Conservation (phyloP, 1,140 invertebrate species). For the Drosophila jambulina region DNA sequence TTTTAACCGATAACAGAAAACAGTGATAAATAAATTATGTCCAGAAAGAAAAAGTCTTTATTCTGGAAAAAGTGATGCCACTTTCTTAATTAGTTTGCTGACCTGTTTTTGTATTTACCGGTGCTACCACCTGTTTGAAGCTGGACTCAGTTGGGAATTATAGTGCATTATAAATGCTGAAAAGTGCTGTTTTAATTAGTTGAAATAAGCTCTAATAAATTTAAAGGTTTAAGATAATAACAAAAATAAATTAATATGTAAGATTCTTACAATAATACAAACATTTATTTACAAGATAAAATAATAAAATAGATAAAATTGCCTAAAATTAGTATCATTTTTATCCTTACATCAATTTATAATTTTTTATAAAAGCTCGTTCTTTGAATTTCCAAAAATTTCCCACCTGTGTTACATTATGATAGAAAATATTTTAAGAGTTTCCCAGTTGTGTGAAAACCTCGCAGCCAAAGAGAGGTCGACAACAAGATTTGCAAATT, state of each 20-base stretch:
- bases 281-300: no score
- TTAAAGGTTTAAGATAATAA: not conserved
- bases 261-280: not conserved
- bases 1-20: not conserved
- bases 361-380: not conserved
- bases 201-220: not conserved
- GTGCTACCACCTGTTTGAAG: not conserved
- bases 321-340: not conserved
- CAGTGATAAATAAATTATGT: not conserved
- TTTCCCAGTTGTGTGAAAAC: slow-evolving; percentile 1
- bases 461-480: not conserved
- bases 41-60: not conserved
- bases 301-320: no score
- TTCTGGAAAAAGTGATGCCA: not conserved
- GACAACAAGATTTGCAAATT: not conserved
- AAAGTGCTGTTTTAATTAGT: not conserved
- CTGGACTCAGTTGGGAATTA: not conserved
- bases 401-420: no score
- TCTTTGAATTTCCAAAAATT: not conserved
- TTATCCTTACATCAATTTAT: not conserved
- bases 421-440: not conserved
- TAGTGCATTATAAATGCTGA: no score
- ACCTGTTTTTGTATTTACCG: not conserved
- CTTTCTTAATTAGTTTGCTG: not conserved
- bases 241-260: not conserved